Percentiles rank a stretch among this genome's conserved stretches.
Conservation (phyloP, 2,113 vertebrate species). For the Salvelinus fontinalis region DNA sequence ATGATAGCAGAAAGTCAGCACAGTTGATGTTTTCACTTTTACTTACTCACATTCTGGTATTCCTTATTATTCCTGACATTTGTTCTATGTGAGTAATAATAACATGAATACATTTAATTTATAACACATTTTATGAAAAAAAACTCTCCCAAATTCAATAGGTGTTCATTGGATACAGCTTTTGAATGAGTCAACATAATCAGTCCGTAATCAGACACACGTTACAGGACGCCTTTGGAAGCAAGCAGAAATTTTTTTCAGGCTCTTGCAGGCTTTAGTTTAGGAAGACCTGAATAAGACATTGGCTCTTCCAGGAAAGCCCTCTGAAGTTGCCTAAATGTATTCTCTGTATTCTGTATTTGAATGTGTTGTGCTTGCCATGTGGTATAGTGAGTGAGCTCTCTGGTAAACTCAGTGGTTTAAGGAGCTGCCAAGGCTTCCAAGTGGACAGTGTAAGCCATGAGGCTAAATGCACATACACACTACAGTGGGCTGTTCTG, state of each 20-base stretch:
- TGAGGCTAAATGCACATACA: slow-evolving; percentile 5
- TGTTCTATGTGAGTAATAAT: not conserved
- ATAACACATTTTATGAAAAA: not conserved
- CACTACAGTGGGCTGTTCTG: not conserved
- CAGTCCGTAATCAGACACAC: not conserved
- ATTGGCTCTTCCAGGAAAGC: no score
- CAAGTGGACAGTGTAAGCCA: slow-evolving; percentile 14
- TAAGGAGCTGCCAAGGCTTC: not conserved
- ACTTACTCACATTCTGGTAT: slow-evolving; percentile 12
- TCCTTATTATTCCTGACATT: slow-evolving; percentile 5
- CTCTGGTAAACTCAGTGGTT: slow-evolving; percentile 44
- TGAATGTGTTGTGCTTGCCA: slow-evolving; percentile 1
- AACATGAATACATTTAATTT: not conserved
- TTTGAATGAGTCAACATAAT: slow-evolving; percentile 20
- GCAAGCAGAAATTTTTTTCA: no score
- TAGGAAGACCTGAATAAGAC: no score
- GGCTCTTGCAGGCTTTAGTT: no score
- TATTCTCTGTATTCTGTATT: not conserved
- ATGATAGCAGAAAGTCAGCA: not conserved
- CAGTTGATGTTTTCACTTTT: not conserved
- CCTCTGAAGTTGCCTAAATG: slow-evolving; percentile 13
- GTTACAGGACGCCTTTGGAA: not conserved
- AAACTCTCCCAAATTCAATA: no score
- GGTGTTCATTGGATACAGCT: not conserved
- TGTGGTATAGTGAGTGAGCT: slow-evolving; percentile 7